Evolutionary conservation across 2,113 vertebrate genomes (phyloP).

Genomic region (Campylorhamphus procurvoides): DNA sequence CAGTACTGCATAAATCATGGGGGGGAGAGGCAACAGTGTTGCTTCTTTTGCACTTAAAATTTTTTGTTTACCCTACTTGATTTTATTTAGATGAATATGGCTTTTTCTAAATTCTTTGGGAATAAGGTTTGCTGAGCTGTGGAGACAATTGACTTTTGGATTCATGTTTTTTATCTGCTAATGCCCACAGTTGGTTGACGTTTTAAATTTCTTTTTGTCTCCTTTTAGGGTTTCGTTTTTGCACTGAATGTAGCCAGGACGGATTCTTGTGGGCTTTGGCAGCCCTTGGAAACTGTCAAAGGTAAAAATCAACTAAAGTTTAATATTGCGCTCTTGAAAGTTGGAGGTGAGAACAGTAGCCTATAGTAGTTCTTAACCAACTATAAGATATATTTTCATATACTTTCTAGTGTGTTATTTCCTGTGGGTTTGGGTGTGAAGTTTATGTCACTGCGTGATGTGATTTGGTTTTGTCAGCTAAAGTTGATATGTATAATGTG

Average conservation of each 20-base stretch:
- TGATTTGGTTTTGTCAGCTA: neutral
- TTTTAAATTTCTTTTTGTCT: neutral
- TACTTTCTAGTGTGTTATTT: neutral
- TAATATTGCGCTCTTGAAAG: neutral
- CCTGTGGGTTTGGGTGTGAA: neutral
- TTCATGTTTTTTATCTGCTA: neutral
- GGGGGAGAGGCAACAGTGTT: neutral
- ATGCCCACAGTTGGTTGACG: neutral
- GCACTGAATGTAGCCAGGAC: slow-evolving; percentile 83
- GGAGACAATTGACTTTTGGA: neutral
- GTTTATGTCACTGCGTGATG: neutral
- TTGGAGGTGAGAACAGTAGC: neutral
- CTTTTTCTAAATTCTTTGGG: neutral
- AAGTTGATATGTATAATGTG: neutral
- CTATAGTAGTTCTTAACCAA: neutral
- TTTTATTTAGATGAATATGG: neutral
- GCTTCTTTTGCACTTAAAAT: neutral
- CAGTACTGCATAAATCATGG: neutral
- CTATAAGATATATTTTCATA: neutral
- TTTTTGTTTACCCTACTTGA: neutral
- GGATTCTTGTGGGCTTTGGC: slow-evolving; percentile 68
- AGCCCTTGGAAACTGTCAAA: slow-evolving; percentile 78
- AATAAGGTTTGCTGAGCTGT: neutral
- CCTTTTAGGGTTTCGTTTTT: slow-evolving; percentile 72
- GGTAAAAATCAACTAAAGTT: slow-evolving; percentile 66